Evolutionary conservation across 2,888 invertebrate species (phyloP).

Genomic region (Trichogramma evanescens): DNA sequence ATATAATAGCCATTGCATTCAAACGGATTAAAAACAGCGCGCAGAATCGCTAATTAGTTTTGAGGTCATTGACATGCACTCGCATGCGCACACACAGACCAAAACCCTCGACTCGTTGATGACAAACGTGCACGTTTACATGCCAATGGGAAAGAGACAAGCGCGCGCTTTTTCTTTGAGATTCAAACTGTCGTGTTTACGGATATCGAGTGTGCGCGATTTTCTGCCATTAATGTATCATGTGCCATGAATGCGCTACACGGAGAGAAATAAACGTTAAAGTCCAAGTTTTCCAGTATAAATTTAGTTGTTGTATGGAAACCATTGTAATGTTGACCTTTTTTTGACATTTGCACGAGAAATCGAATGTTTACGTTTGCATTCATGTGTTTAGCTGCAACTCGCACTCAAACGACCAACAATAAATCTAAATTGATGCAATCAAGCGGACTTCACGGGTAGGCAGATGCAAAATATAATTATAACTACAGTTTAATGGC

Average conservation of each 20-base stretch:
- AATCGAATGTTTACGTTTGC: no score
- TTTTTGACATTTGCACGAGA: no score
- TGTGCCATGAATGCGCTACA: no score
- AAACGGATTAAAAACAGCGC: conserved; percentile 20
- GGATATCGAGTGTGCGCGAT: neutral
- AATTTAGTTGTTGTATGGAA: no score
- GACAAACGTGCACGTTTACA: neutral
- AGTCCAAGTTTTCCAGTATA: no score
- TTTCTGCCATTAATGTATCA: no score
- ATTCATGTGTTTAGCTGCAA: no score
- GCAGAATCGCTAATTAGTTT: conserved; percentile 19
- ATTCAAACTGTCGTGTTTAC: neutral
- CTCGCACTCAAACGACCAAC: neutral
- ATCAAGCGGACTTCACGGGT: neutral
- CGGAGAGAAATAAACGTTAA: no score
- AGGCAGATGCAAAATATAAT: conserved; percentile 4
- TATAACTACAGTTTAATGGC: conserved; percentile 2
- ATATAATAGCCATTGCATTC: conserved; percentile 1
- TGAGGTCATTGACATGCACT: conserved; percentile 14
- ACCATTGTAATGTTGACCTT: no score
- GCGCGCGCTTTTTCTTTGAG: neutral
- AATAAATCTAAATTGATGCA: conserved; percentile 8
- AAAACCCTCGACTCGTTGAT: neutral
- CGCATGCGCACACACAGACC: neutral
- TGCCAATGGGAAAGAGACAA: neutral